Conservation (phyloP, 2,113 vertebrate species). For the Bungarus multicinctus region DNA sequence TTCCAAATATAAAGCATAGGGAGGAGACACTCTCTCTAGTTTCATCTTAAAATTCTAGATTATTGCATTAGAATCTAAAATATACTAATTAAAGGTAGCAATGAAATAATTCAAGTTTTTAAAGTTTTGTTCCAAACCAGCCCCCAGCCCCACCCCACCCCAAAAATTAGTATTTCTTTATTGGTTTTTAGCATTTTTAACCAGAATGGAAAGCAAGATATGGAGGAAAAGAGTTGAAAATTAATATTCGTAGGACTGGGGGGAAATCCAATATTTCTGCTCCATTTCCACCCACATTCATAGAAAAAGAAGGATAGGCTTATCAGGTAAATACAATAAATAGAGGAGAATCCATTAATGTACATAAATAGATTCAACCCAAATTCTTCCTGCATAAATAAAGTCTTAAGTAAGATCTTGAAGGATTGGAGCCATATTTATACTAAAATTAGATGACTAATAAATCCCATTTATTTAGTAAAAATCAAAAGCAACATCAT, state of each 20-base stretch:
- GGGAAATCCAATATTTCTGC: rapidly evolving
- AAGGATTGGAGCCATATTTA: background rate
- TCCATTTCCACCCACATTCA: background rate
- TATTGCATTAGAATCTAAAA: constrained; percentile 15
- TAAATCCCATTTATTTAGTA: background rate
- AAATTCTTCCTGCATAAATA: background rate
- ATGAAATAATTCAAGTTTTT: background rate
- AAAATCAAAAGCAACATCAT: background rate
- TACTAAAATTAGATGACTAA: background rate
- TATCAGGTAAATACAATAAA: constrained; percentile 7
- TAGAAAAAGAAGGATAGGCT: background rate
- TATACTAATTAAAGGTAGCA: background rate
- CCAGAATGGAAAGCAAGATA: background rate
- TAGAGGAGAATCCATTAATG: background rate
- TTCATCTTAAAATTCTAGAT: constrained; percentile 1
- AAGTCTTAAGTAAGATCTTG: background rate
- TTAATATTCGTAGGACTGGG: background rate
- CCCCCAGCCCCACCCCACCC: too few relatives aligned
- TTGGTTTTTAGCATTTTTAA: background rate
- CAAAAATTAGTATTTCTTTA: background rate
- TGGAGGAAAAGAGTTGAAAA: background rate
- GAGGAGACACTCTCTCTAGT: background rate
- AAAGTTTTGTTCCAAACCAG: background rate
- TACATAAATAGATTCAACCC: background rate
- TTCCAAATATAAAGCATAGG: constrained; percentile 48